A percentile compares a stretch with the other conserved stretches of the same genome.
These are phyloP conservation scores for Heliocidaris tuberculata DNA, from an alignment of 35 echinoderm and acorn worm species.

Conservation along the genomic window DNA sequence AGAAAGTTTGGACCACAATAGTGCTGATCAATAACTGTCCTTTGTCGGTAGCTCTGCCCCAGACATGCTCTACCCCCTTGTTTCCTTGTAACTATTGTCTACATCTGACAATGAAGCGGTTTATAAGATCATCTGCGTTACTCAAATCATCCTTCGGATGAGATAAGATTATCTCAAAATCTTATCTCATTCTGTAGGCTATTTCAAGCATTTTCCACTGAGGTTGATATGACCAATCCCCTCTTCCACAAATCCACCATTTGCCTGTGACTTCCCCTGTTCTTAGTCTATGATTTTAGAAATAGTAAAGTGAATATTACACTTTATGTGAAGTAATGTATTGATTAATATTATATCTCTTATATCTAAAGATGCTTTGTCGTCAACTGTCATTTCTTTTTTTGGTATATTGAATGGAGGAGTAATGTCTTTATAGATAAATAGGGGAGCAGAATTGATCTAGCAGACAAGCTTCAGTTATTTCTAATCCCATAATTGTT, in stretches of 20 bases:
- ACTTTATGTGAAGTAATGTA: background rate
- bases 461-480: background rate
- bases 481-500: background rate
- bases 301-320: background rate
- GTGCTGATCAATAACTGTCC: constrained; percentile 7
- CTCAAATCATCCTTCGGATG: background rate
- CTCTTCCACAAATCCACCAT: too few relatives aligned
- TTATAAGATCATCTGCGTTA: background rate
- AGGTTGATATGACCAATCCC: too few relatives aligned
- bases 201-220: too few relatives aligned
- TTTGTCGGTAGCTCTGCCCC: constrained; percentile 16
- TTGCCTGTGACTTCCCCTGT: background rate
- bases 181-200: too few relatives aligned
- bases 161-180: background rate
- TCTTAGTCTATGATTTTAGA: background rate
- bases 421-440: background rate
- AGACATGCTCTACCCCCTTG: background rate
- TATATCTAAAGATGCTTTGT: background rate
- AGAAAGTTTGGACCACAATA: background rate
- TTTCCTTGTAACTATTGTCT: background rate
- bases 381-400: background rate
- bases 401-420: background rate
- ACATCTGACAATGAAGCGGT: constrained; percentile 6
- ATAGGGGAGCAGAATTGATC: background rate
- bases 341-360: background rate